These are phyloP conservation scores for Eulimnadia texana DNA, from an alignment of 1,140 invertebrate genomes.

Conservation along the genomic window DNA sequence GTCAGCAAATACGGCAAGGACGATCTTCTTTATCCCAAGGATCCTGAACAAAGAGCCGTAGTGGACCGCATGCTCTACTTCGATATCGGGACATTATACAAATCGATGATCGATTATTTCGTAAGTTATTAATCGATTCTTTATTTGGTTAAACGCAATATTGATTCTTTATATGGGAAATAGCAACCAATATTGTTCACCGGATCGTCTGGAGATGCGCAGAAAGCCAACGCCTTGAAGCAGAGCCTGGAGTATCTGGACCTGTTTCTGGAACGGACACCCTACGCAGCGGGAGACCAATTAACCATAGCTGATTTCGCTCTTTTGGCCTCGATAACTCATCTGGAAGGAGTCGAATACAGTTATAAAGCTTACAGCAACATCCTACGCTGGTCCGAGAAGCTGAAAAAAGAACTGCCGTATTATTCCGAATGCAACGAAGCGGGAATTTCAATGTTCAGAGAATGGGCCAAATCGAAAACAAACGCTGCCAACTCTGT, in stretches of 20 bases:
- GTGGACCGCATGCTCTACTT: constrained; percentile 31
- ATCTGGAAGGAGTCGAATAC: constrained; percentile 25
- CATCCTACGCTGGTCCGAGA: constrained; percentile 24
- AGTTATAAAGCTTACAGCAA: constrained; percentile 25
- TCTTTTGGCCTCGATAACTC: constrained; percentile 25
- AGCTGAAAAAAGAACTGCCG: constrained; percentile 25
- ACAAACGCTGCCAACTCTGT: background rate
- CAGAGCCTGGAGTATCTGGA: constrained; percentile 27
- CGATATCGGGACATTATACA: constrained; percentile 28
- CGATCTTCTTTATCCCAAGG: constrained; percentile 23
- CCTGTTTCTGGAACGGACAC: constrained; percentile 21
- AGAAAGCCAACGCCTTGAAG: constrained; percentile 26
- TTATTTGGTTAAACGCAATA: background rate
- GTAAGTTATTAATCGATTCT: constrained; percentile 19
- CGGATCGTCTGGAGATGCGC: constrained; percentile 20
- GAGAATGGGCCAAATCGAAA: constrained; percentile 19
- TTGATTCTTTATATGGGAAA: too few relatives aligned
- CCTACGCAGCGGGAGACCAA: constrained; percentile 25
- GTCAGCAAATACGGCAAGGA: constrained; percentile 27
- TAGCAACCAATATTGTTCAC: constrained; percentile 21
- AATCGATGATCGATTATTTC: constrained; percentile 26
- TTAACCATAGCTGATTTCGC: constrained; percentile 29
- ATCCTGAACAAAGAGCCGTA: constrained; percentile 25
- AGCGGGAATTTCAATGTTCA: constrained; percentile 23
- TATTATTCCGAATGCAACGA: constrained; percentile 27